These are phyloP conservation scores for Pemphredon lugubris DNA, from an alignment of 2,888 invertebrate genomes.

Conservation along the genomic window DNA sequence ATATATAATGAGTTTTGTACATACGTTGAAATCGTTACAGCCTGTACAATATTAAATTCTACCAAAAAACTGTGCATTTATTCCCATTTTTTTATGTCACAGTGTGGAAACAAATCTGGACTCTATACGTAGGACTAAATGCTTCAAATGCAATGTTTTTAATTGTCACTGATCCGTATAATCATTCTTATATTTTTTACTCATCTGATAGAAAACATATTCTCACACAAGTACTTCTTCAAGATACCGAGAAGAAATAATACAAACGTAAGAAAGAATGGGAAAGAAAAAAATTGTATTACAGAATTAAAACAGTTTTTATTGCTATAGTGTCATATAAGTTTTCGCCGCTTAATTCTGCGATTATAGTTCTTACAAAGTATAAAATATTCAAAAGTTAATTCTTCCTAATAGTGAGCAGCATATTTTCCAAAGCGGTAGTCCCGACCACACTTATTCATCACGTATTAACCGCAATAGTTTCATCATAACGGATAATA, in stretches of 20 bases:
- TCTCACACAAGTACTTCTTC: conserved; percentile 20
- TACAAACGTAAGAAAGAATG: conserved; percentile 31
- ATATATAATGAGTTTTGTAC: conserved; percentile 77
- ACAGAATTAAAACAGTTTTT: conserved; percentile 63
- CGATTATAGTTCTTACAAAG: conserved; percentile 51
- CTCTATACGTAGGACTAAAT: too few species aligned
- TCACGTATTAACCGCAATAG: conserved; percentile 29
- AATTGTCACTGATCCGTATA: too few species aligned
- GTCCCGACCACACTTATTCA: conserved; percentile 3
- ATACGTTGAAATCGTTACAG: conserved; percentile 74
- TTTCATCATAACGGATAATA: conserved; percentile 40
- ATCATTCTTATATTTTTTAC: conserved; percentile 38
- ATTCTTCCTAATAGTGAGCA: conserved; percentile 30
- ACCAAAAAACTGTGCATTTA: conserved; percentile 54
- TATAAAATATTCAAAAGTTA: conserved; percentile 60
- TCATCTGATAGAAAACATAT: conserved; percentile 26
- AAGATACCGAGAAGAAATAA: too few species aligned
- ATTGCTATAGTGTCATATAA: conserved; percentile 70
- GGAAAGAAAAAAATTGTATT: conserved; percentile 55
- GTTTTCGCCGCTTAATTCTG: conserved; percentile 32
- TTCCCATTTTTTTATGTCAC: conserved; percentile 37
- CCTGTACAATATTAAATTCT: conserved; percentile 74
- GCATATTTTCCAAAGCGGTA: conserved; percentile 10
- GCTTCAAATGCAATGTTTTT: too few species aligned
- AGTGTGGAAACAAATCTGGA: background rate